Evolutionary conservation across 2,113 vertebrate genomes (phyloP).

Genomic region (Nanger granti): DNA sequence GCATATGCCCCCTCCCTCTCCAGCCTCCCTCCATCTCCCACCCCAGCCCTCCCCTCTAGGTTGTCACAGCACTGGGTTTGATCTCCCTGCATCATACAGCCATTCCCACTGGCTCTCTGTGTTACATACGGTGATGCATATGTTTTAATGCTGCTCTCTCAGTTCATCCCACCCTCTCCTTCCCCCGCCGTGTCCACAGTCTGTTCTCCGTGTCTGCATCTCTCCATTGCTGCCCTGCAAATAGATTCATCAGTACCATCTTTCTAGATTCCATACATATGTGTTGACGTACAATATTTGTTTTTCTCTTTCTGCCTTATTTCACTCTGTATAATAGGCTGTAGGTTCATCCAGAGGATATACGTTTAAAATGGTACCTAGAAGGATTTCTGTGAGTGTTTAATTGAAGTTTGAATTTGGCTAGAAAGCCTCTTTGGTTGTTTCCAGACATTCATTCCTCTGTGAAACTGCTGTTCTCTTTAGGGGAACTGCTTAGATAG

Average conservation of each 20-base stretch:
- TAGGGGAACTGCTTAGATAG: neutral
- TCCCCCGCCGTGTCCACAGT: neutral
- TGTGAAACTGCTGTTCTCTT: neutral
- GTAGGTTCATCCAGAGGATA: neutral
- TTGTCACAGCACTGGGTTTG: neutral
- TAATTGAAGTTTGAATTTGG: neutral
- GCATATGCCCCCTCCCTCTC: neutral
- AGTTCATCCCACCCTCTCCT: neutral
- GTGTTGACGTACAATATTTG: neutral
- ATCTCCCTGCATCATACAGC: neutral
- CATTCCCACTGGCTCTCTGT: neutral
- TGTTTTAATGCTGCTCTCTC: neutral
- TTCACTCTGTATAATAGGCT: neutral
- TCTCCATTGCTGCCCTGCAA: neutral
- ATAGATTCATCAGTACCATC: neutral
- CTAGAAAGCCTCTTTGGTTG: neutral
- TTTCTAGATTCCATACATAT: neutral
- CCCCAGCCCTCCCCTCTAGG: neutral
- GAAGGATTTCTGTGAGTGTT: neutral
- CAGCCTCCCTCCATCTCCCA: neutral
- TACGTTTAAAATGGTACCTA: neutral
- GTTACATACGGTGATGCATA: too few relatives aligned
- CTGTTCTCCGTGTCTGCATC: neutral
- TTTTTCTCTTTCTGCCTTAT: neutral
- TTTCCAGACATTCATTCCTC: neutral